These are phyloP conservation scores for Morelia viridis DNA, from an alignment of 2,797 vertebrate genomes.

Conservation along the genomic window DNA sequence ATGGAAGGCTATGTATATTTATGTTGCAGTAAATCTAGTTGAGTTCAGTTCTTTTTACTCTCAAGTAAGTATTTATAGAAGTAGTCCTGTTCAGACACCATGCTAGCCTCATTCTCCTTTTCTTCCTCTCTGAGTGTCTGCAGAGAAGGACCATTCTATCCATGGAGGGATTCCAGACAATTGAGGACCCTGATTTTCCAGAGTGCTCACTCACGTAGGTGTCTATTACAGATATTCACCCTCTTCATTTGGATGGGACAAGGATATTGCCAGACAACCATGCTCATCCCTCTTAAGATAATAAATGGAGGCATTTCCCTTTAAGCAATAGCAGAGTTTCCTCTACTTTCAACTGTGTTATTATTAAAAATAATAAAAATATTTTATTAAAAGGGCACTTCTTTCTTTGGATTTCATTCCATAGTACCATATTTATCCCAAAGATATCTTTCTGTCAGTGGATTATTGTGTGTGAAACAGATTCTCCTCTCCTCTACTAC, in stretches of 20 bases:
- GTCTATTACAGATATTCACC: background rate
- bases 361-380: background rate
- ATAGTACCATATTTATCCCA: background rate
- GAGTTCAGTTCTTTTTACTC: background rate
- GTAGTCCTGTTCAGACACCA: background rate
- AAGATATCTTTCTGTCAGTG: background rate
- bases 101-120: background rate
- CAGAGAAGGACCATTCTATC: background rate
- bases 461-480: background rate
- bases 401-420: background rate
- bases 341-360: background rate
- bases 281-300: background rate
- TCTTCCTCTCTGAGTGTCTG: background rate
- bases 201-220: background rate
- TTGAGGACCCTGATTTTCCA: background rate
- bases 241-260: background rate
- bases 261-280: background rate
- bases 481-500: background rate
- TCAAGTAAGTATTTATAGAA: background rate
- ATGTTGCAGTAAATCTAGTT: background rate
- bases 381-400: background rate
- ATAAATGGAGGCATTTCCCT: background rate
- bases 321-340: background rate
- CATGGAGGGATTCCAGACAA: background rate
- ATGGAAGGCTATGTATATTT: background rate